phyloP scores from a whole-genome alignment of 2,888 invertebrate genomes.

The Leptarthrus brevirostris region DNA sequence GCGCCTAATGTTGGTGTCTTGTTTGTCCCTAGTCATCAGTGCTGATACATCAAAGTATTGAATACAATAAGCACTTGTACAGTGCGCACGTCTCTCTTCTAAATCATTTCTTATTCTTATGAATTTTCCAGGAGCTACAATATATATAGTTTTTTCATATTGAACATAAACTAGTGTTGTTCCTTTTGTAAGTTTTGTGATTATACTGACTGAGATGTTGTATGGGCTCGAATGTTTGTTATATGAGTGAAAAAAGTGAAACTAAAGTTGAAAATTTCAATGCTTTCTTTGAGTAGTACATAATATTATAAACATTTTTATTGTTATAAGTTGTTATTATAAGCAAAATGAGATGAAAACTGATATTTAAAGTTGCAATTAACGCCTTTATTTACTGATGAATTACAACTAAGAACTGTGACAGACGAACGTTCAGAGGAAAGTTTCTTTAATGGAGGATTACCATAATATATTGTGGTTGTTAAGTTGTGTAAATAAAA shows the following conservation, averaged over 20 bases:
- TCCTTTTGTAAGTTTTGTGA: constrained; percentile 46
- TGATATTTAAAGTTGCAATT: constrained; percentile 43
- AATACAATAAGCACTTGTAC: constrained; percentile 22
- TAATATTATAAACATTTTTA: constrained; percentile 27
- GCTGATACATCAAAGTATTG: constrained; percentile 22
- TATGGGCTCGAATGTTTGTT: constrained; percentile 39
- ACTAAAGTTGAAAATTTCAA: constrained; percentile 32
- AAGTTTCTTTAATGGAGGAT: constrained; percentile 25
- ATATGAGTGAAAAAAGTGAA: constrained; percentile 29
- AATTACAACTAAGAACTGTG: constrained; percentile 47
- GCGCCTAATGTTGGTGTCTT: constrained; percentile 23
- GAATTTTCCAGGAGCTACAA: constrained; percentile 42
- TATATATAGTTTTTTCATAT: constrained; percentile 34
- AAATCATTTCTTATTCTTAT: constrained; percentile 32
- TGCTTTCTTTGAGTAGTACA: constrained; percentile 48
- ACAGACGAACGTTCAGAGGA: constrained; percentile 45
- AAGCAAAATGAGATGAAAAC: constrained; percentile 37
- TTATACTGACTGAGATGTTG: constrained; percentile 29
- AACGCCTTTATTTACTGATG: constrained; percentile 42
- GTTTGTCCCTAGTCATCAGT: constrained; percentile 40
- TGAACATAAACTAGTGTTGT: constrained; percentile 32
- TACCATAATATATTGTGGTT: constrained; percentile 45
- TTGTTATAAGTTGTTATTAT: constrained; percentile 48
- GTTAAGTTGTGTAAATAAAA: constrained; percentile 50
- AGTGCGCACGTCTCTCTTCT: constrained; percentile 9